These are phyloP conservation scores for Alloscopus bannaensis DNA, from an alignment of 2,888 invertebrate species.

Conservation along the genomic window DNA sequence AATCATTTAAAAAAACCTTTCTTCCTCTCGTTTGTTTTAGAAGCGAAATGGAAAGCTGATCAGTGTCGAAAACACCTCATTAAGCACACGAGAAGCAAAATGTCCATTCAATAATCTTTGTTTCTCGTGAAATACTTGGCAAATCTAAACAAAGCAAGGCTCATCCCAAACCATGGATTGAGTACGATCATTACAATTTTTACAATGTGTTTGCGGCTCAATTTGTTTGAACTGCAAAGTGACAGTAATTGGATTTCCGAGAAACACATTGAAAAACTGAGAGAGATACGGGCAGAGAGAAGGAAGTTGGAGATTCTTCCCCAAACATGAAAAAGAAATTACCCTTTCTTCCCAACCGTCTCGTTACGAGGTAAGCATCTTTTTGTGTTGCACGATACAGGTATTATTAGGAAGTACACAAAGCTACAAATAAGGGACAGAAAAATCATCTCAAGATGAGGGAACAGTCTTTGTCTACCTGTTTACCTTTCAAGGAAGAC, in stretches of 20 bases:
- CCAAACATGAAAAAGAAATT: constrained; percentile 32
- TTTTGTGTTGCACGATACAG: no score
- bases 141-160: not conserved
- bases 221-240: constrained; percentile 61
- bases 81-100: no score
- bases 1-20: no score
- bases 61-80: no score
- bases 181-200: constrained; percentile 14
- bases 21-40: no score
- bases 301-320: constrained; percentile 27
- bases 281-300: not conserved
- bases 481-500: no score
- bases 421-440: no score
- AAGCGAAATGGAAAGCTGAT: no score
- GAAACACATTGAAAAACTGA: constrained; percentile 18
- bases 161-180: not conserved
- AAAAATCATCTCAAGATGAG: no score
- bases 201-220: constrained; percentile 49
- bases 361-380: constrained; percentile 2
- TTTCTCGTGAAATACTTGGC: not conserved
- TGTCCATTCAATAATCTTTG: no score
- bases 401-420: no score
- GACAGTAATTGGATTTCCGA: constrained; percentile 61
- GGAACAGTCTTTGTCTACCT: no score
- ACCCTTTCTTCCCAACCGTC: constrained; percentile 23